phyloP scores from a whole-genome alignment of 1,140 invertebrate species.

The Andricus grossulariae region DNA sequence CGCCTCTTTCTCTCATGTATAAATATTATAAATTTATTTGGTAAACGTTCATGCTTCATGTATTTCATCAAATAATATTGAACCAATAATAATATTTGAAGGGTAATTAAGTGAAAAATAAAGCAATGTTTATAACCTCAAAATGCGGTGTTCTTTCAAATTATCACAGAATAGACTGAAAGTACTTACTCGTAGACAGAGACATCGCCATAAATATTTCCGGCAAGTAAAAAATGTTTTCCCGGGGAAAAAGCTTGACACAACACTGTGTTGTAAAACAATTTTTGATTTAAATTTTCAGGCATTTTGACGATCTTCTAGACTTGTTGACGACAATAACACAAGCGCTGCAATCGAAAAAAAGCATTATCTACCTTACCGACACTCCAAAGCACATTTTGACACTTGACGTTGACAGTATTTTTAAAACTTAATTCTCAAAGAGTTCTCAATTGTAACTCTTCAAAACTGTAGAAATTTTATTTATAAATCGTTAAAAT shows the following conservation, averaged over 20 bases:
- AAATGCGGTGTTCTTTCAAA: slow-evolving; percentile 31
- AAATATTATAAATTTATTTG: background rate
- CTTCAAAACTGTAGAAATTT: no score
- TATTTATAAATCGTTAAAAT: no score
- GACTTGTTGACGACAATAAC: background rate
- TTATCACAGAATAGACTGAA: slow-evolving; percentile 21
- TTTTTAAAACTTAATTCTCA: no score
- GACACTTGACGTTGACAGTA: no score
- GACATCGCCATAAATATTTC: slow-evolving; percentile 90
- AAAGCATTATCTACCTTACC: no score
- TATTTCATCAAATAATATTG: slow-evolving; percentile 35
- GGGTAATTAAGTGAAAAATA: slow-evolving; percentile 26
- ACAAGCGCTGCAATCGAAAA: background rate
- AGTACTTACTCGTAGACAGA: slow-evolving; percentile 87
- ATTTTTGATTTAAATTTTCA: slow-evolving; percentile 70
- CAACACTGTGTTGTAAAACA: slow-evolving; percentile 86
- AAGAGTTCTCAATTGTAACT: no score
- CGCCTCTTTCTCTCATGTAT: slow-evolving; percentile 8
- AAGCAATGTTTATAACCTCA: slow-evolving; percentile 38
- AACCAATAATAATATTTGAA: no score
- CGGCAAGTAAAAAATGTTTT: slow-evolving; percentile 87
- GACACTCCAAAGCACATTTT: no score
- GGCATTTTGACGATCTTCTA: slow-evolving; percentile 42
- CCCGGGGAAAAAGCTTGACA: slow-evolving; percentile 88
- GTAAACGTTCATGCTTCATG: background rate